Evolutionary conservation across 2,113 vertebrate species (phyloP), one percentile per base, ranked within the genome.

Genomic region (Syngnathus scovelli): DNA sequence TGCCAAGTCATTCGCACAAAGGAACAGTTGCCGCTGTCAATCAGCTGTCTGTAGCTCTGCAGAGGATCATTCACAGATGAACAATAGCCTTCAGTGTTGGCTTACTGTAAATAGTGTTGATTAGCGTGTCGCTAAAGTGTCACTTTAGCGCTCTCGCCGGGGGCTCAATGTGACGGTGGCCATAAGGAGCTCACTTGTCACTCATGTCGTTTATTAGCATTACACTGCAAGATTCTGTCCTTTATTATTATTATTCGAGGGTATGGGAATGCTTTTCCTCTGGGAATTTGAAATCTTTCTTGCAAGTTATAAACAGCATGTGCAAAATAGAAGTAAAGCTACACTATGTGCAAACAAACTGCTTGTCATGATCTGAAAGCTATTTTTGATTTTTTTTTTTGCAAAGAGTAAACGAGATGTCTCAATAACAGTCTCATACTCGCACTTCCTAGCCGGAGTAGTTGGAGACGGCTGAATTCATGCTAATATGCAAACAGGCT

Each of bases 1-100:
- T 51, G 69, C 81, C 70, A 76, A 70, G 54, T 58, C 77, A 41
- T 83, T 75, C 67, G 36, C 3, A 78, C 83, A 85, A 81, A 58
- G 63, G 64, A 76, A 75, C 79, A 72, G 75, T 71, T 59, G 63
- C 19, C 60, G 76, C 61, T 67, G 74, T 75, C 80, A 51, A 44
- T 83, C 78, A 81, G 39, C 48, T 63, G 68, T 69, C 74, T 39
- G 23, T 4, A 27, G 43, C 61, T 52, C 41, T 10, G 64, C 41
- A 5, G 61, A 68, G 56, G 54, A 18, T 55, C 54, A 7, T 7
- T 56, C 55, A 51, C 9, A 66, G 13, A 33, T 52, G 60, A 73
- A 75, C 61, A 78, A 76, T 21, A 46, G 66, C 16, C 27, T 58
- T 23, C 76, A 71, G 67, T 48, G 66, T 61, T 60, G 65, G 38